Conservation (phyloP, 2,888 invertebrate genomes). For the Ormyrus pomaceus region DNA sequence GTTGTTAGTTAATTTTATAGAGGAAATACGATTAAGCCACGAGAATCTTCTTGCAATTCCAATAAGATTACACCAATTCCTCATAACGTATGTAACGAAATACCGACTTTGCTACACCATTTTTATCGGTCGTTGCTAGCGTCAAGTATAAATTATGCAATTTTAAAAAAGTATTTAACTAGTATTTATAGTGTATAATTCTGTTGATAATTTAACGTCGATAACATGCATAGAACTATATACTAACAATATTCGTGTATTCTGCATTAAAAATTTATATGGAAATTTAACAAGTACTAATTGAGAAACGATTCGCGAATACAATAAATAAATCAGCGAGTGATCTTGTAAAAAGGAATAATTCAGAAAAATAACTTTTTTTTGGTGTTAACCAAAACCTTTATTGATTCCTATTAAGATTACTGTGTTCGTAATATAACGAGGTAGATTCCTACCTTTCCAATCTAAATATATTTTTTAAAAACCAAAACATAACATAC, state of each 20-base stretch:
- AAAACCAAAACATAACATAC: conserved; percentile 12
- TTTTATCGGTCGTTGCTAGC: conserved; percentile 45
- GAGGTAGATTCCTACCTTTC: conserved; percentile 37
- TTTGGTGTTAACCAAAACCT: conserved; percentile 1
- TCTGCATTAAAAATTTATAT: conserved; percentile 32
- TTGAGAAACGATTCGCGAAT: neutral
- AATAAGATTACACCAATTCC: conserved; percentile 13
- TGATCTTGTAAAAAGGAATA: conserved; percentile 19
- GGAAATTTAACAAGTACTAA: neutral
- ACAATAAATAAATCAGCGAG: conserved; percentile 6
- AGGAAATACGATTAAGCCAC: neutral
- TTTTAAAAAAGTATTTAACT: conserved; percentile 51
- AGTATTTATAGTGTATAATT: conserved; percentile 48
- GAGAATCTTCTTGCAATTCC: conserved; percentile 45
- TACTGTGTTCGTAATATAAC: conserved; percentile 19
- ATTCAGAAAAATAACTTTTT: neutral
- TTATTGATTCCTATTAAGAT: conserved; percentile 23
- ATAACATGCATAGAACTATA: conserved; percentile 50
- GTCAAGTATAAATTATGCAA: conserved; percentile 47
- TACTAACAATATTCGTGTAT: conserved; percentile 28
- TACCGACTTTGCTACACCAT: conserved; percentile 41
- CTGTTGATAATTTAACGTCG: conserved; percentile 56
- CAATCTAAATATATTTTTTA: conserved; percentile 31
- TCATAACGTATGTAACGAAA: conserved; percentile 8
- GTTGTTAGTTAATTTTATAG: conserved; percentile 15